These are phyloP conservation scores for Crypturellus tataupa DNA, from an alignment of 2,797 vertebrate species.

Conservation along the genomic window DNA sequence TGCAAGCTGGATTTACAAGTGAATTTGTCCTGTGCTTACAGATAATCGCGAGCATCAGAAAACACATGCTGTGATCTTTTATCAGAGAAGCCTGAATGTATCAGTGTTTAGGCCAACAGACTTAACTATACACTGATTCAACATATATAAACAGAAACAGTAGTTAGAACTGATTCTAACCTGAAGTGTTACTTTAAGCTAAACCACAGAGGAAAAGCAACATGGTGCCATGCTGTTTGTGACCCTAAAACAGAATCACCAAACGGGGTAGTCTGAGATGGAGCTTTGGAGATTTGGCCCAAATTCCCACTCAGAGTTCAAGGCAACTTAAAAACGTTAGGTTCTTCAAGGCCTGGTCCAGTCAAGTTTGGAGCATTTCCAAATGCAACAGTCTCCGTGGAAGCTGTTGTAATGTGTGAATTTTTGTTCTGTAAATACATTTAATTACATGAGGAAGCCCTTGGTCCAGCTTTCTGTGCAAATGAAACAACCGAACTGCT, in stretches of 20 bases:
- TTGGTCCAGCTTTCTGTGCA: not conserved
- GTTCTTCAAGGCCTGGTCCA: not conserved
- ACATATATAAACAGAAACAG: not conserved
- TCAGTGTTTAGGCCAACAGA: too few species aligned
- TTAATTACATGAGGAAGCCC: constrained; percentile 17
- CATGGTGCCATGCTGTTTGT: not conserved
- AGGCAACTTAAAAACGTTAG: not conserved
- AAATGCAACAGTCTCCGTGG: not conserved
- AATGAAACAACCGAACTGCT: not conserved
- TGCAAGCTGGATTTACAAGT: not conserved
- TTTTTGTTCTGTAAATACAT: not conserved
- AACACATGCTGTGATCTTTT: not conserved
- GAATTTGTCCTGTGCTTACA: not conserved
- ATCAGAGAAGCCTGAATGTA: not conserved
- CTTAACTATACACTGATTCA: not conserved
- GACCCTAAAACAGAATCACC: not conserved
- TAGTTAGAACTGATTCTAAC: not conserved
- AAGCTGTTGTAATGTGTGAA: not conserved
- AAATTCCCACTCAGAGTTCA: not conserved
- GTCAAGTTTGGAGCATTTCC: not conserved
- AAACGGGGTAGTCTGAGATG: not conserved
- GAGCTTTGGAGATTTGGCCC: not conserved
- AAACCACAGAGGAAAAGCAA: not conserved
- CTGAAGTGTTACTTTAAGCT: not conserved
- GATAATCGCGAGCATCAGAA: not conserved